Conservation (phyloP, 2,888 invertebrate genomes). For the Pheosia tremula region DNA sequence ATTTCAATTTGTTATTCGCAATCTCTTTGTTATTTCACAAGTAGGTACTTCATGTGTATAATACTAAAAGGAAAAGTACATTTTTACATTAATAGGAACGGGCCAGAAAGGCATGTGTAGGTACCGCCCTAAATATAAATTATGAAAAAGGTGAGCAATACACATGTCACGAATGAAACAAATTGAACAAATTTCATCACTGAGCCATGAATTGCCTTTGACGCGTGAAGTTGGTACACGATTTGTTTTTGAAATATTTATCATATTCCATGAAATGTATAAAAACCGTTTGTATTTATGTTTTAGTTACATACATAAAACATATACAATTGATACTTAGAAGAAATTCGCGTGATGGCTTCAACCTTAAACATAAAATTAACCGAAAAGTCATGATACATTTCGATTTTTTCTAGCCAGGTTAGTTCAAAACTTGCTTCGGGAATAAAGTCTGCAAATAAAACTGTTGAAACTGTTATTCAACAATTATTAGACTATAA, state of each 20-base stretch:
- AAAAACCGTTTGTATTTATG: no score
- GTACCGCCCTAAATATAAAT: conserved; percentile 8
- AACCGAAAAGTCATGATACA: no score
- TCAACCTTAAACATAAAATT: no score
- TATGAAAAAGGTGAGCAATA: conserved; percentile 15
- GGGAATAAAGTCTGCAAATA: no score
- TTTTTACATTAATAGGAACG: conserved; percentile 5
- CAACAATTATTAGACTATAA: not conserved
- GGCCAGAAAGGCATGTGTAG: not conserved
- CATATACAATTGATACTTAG: no score
- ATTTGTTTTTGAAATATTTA: conserved; percentile 17
- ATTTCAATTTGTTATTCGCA: conserved; percentile 3
- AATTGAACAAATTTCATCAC: conserved; percentile 21
- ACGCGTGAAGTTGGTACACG: conserved; percentile 12
- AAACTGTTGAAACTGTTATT: no score
- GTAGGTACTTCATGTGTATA: not conserved
- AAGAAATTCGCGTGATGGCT: no score
- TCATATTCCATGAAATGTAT: not conserved
- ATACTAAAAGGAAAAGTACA: conserved; percentile 3
- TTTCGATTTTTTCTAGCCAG: no score
- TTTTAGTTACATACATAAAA: no score
- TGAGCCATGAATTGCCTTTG: conserved; percentile 14
- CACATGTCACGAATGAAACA: conserved; percentile 21
- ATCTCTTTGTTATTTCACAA: not conserved
- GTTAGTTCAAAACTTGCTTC: no score